Percentiles rank a stretch among this genome's conserved stretches.
Evolutionary conservation across 2,113 vertebrate species (phyloP).

Genomic region (Geothlypis trichas): DNA sequence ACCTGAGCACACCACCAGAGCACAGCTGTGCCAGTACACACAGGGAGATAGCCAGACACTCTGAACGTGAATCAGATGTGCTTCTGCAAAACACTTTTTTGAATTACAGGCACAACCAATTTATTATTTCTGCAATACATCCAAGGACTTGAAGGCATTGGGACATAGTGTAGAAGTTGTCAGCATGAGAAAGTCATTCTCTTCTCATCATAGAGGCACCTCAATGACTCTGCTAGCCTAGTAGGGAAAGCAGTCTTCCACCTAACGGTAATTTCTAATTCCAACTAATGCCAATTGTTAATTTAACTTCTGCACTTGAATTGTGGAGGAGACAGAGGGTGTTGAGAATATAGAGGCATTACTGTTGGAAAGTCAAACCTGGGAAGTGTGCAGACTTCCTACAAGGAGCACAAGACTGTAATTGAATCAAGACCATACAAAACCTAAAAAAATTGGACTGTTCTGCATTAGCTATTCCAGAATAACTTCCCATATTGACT

Average conservation of each 20-base stretch:
- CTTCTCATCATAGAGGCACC: not conserved
- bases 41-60: not conserved
- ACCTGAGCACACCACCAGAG: not conserved
- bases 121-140: not conserved
- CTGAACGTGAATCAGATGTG: not conserved
- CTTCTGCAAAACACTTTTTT: not conserved
- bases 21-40: fast-evolving
- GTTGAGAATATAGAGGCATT: not conserved
- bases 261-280: not conserved
- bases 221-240: not conserved
- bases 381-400: not conserved
- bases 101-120: not conserved
- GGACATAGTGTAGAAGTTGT: not conserved
- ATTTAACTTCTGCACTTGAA: not conserved
- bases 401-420: not conserved
- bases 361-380: not conserved
- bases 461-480: not conserved
- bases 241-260: not conserved
- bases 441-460: not conserved
- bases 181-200: not conserved
- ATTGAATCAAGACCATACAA: not conserved
- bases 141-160: not conserved
- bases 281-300: not conserved
- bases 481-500: not conserved
- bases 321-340: not conserved